phyloP scores from a whole-genome alignment of 2,797 vertebrate species.

The Lithobates pipiens region DNA sequence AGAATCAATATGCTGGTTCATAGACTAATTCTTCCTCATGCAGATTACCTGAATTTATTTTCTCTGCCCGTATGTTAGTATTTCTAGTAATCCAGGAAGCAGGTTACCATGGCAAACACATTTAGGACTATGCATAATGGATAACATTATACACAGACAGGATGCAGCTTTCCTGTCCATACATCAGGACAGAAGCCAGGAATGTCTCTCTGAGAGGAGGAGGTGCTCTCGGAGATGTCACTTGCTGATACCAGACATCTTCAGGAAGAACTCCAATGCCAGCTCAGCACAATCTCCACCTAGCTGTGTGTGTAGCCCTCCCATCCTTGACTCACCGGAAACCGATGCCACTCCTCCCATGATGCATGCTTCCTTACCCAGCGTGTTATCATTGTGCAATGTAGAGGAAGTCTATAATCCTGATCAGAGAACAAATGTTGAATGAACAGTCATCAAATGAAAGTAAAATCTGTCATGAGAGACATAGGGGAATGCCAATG shows the following conservation, averaged over 20 bases:
- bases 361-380: not conserved
- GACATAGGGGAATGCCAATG: no score
- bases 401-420: no score
- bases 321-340: not conserved
- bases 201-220: constrained; percentile 5
- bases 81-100: not conserved
- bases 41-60: not conserved
- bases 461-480: no score
- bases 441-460: no score
- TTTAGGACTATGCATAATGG: not conserved
- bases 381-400: no score
- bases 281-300: constrained; percentile 41
- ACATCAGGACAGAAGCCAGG: not conserved
- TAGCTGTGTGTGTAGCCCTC: not conserved
- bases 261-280: constrained; percentile 11
- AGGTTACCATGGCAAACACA: not conserved
- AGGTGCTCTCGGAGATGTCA: not conserved
- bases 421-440: no score
- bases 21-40: not conserved
- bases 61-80: not conserved
- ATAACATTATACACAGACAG: not conserved
- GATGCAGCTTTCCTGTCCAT: not conserved
- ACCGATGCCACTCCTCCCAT: not conserved
- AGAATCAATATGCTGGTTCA: not conserved
- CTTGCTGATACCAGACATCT: constrained; percentile 1